These are phyloP conservation scores for Microcebus murinus DNA, from an alignment of 2,113 vertebrate genomes.

Conservation along the genomic window DNA sequence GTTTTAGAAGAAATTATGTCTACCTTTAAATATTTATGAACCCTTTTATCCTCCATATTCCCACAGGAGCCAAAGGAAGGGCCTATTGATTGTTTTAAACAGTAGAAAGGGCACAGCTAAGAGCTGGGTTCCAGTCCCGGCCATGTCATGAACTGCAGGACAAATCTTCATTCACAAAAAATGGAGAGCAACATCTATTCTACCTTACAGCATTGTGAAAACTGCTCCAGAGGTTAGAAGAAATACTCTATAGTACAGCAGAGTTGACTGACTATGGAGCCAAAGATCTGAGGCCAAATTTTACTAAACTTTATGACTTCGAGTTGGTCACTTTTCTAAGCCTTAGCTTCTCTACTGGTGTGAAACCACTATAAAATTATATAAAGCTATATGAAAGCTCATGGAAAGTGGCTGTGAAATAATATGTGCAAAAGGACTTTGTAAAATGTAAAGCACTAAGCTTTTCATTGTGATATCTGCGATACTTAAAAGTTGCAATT, in stretches of 20 bases:
- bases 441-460: not conserved
- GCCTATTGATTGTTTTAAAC: not conserved
- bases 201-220: not conserved
- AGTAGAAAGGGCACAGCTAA: not conserved
- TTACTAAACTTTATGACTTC: not conserved
- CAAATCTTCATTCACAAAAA: not conserved
- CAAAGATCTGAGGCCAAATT: not conserved
- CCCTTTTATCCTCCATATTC: not conserved
- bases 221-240: not conserved
- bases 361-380: conserved; percentile 12
- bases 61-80: not conserved
- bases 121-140: not conserved
- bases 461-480: not conserved
- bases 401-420: not conserved
- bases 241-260: not conserved
- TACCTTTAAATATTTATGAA: conserved; percentile 34
- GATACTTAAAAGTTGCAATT: not conserved
- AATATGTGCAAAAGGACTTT: not conserved
- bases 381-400: not conserved
- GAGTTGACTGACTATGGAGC: not conserved
- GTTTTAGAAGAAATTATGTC: conserved; percentile 8
- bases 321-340: not conserved
- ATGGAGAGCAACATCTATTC: not conserved
- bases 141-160: not conserved
- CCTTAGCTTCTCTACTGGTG: not conserved